phyloP scores from a whole-genome alignment of 2,113 vertebrate genomes.

The Cettia cetti region DNA sequence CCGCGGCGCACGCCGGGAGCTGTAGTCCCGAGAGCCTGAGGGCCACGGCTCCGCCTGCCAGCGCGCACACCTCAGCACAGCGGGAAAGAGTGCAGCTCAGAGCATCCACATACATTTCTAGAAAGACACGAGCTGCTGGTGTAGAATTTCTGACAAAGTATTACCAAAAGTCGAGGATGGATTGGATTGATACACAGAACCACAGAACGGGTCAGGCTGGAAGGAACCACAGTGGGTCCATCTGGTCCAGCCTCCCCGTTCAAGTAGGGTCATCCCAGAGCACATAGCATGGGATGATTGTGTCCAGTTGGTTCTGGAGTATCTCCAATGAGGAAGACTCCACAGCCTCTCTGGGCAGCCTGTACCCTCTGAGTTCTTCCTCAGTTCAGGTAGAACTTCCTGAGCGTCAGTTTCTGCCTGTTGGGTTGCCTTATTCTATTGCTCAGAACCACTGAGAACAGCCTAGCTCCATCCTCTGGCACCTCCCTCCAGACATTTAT shows the following conservation, averaged over 20 bases:
- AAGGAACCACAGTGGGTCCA: neutral
- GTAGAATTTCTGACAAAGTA: neutral
- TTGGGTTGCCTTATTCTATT: neutral
- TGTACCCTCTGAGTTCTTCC: too few species aligned
- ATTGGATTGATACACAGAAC: neutral
- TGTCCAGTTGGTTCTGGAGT: neutral
- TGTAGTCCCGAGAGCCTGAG: neutral
- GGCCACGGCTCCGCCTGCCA: rapidly evolving
- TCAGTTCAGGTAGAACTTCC: neutral
- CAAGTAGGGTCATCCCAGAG: neutral
- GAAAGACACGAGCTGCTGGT: neutral
- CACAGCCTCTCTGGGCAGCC: neutral
- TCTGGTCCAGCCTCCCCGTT: neutral
- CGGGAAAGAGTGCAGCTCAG: rapidly evolving
- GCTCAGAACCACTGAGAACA: neutral
- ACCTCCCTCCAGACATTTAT: too few species aligned
- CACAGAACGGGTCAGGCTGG: neutral
- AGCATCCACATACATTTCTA: rapidly evolving
- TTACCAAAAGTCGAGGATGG: neutral
- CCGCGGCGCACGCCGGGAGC: neutral
- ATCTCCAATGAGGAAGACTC: neutral
- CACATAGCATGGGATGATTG: neutral
- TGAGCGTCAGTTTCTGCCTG: neutral
- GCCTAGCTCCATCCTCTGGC: neutral
- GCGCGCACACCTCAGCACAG: rapidly evolving